Evolutionary conservation across 2,797 vertebrate species (phyloP).

Genomic region (Sebastes reedi): DNA sequence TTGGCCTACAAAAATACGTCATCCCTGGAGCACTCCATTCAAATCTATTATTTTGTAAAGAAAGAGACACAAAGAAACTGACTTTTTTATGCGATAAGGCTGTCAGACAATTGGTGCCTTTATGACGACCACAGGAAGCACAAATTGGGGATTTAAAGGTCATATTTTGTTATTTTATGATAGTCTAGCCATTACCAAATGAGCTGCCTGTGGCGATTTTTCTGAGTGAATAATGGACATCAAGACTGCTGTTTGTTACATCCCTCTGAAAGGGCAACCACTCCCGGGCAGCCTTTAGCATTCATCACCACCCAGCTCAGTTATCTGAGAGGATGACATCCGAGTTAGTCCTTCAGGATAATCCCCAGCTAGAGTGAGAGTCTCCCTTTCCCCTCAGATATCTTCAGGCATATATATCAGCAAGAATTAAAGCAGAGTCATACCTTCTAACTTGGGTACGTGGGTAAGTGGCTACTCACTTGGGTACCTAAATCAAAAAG

Average conservation of each 20-base stretch:
- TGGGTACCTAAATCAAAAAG: constrained; percentile 22
- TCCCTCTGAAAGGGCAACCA: constrained; percentile 58
- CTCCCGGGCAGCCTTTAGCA: constrained; percentile 41
- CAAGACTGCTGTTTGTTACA: constrained; percentile 43
- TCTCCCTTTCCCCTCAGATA: not conserved
- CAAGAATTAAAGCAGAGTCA: constrained; percentile 10
- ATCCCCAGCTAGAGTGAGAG: constrained; percentile 3
- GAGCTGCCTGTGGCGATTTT: constrained; percentile 43
- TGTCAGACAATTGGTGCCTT: not conserved
- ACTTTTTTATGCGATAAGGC: not conserved
- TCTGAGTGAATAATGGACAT: constrained; percentile 56
- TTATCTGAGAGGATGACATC: constrained; percentile 18
- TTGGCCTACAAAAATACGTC: no score
- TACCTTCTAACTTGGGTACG: not conserved
- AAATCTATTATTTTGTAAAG: not conserved
- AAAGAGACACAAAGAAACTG: not conserved
- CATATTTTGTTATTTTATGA: constrained; percentile 26
- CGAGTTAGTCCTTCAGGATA: constrained; percentile 15
- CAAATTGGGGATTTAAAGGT: constrained; percentile 55
- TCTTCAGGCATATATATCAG: not conserved
- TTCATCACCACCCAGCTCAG: constrained; percentile 47
- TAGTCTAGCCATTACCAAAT: constrained; percentile 41
- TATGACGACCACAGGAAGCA: not conserved
- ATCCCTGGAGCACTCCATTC: not conserved
- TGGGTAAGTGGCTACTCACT: not conserved